Base-by-base conservation (phyloP, 2,113 vertebrate genomes). In the Desmodus rotundus region DNA sequence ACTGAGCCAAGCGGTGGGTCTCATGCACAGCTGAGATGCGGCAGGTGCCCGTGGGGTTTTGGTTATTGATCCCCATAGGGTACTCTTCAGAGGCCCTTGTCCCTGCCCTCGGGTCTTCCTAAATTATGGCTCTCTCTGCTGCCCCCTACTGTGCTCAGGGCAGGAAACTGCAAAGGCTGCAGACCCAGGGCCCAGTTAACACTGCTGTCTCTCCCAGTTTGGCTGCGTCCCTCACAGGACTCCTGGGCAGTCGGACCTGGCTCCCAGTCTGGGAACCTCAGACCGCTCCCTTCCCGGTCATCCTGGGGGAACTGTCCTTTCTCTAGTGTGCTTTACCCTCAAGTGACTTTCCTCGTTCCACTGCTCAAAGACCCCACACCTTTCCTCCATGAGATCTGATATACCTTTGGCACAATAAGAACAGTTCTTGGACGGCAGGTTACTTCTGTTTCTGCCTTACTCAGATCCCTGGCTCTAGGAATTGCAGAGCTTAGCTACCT, bases 11-110 rank as follows among this genome's bases (percentile, higher is more conserved):
- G 36, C 52, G 10, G 6, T 3, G 7, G 38, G 36, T 43, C 38
- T 74, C 47, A 0, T 0, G 10, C 50, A 15, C 4, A 10, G 12
- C 24, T 41, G 7, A 41, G 50, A 13, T 11, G 20, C 7, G 4
- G 20, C 54, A 16, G 20, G 8, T 63, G 20, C 33, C 36, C 0
- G 0, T 4, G 3, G 31, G 33, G 1, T 12, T 72, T 41, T 56
- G 80, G 72, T 33, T 61, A 31, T 2, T 26, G n/a, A 24, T 58
- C 26, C 56, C 83, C 19, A 12, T 2, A 41, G 15, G 9, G 38
- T 45, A 80, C 13, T 78, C 41, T 14, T 83, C 52, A 81, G 26
- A 20, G 12, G 50, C 36, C 7, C 33, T 89, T 65, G 58, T 33
- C 28, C n/a, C 22, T 26, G 20, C 5, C 13, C 8, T 68, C 26